Percentiles rank a stretch among this genome's conserved stretches.
phyloP scores from a whole-genome alignment of 2,888 invertebrate species.

The Brenthis ino region DNA sequence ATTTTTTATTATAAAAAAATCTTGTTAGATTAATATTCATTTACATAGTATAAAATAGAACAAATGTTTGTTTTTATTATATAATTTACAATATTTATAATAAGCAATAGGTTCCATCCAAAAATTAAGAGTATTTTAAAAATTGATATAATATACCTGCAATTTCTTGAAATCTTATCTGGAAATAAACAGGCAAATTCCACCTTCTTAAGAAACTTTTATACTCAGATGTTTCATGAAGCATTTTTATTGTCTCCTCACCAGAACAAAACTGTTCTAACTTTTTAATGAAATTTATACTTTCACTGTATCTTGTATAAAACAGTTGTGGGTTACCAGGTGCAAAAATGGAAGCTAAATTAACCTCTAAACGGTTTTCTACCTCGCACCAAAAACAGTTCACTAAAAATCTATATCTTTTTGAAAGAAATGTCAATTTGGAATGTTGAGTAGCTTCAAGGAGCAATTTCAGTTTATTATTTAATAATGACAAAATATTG shows the following conservation, averaged over 20 bases:
- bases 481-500: constrained; percentile 87
- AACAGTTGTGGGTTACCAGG: constrained; percentile 96
- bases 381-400: constrained; percentile 95
- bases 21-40: no score
- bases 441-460: constrained; percentile 78
- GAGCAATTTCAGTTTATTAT: constrained; percentile 84
- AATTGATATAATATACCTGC: constrained; percentile 78
- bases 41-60: neutral
- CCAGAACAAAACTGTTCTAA: constrained; percentile 86
- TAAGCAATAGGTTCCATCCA: no score
- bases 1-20: neutral
- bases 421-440: constrained; percentile 67
- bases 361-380: constrained; percentile 90
- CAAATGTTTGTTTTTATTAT: neutral
- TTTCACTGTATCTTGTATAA: constrained; percentile 90
- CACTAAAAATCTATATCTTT: constrained; percentile 82
- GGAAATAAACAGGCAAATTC: constrained; percentile 98
- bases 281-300: constrained; percentile 87
- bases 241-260: constrained; percentile 80
- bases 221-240: constrained; percentile 87
- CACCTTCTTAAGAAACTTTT: constrained; percentile 92
- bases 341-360: constrained; percentile 92
- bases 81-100: neutral
- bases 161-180: constrained; percentile 96
- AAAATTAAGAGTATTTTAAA: no score